A percentile compares a stretch with the other conserved stretches of the same genome.
These are phyloP conservation scores for Polydrusus pterygomalis DNA, from an alignment of 2,888 invertebrate genomes.

Conservation along the genomic window DNA sequence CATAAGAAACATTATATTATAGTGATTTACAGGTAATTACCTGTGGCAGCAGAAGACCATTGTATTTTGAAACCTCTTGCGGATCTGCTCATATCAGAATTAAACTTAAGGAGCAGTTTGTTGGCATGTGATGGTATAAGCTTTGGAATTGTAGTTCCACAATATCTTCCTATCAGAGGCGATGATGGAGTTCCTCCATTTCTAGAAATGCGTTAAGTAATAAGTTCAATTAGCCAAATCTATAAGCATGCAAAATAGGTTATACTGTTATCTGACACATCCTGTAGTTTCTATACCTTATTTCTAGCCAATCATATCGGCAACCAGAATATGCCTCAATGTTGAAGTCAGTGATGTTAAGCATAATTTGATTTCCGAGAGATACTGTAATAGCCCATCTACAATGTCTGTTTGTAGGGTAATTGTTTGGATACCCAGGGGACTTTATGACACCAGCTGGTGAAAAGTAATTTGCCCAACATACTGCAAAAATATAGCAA, in stretches of 20 bases:
- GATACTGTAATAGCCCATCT: conserved; percentile 86
- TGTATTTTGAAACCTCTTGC: conserved; percentile 82
- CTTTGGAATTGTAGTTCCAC: conserved; percentile 80
- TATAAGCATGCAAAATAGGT: too few species aligned
- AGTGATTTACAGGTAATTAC: conserved; percentile 64
- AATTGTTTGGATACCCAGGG: conserved; percentile 86
- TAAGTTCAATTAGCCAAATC: too few species aligned
- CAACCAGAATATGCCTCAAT: conserved; percentile 78
- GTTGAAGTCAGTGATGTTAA: conserved; percentile 80
- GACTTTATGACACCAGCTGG: conserved; percentile 82
- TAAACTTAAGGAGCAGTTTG: conserved; percentile 83
- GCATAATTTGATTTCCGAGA: conserved; percentile 81
- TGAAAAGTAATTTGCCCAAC: conserved; percentile 83
- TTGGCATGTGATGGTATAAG: conserved; percentile 85
- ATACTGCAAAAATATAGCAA: conserved; percentile 73
- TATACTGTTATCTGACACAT: not conserved
- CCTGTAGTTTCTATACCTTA: conserved; percentile 79
- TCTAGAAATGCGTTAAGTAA: conserved; percentile 74
- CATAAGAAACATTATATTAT: not conserved
- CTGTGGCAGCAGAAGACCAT: conserved; percentile 80
- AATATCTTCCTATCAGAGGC: conserved; percentile 87
- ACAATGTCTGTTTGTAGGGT: conserved; percentile 83
- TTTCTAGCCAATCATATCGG: conserved; percentile 82
- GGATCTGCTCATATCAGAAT: conserved; percentile 80
- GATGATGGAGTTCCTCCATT: conserved; percentile 85